These are phyloP conservation scores for Eonycteris spelaea DNA, from an alignment of 2,113 vertebrate species.

Conservation along the genomic window DNA sequence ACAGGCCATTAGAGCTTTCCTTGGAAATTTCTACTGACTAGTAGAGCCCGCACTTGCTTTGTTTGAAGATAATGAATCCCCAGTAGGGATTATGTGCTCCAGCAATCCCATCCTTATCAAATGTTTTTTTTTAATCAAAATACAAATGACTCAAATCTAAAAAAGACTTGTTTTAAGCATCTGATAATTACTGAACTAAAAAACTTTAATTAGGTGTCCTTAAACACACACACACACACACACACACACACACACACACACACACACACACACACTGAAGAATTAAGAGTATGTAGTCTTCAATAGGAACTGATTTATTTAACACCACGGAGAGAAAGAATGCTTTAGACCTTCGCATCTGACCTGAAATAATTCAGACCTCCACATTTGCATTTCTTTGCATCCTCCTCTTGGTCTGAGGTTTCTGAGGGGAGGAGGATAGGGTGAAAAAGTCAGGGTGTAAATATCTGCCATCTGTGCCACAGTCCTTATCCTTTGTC, in stretches of 20 bases:
- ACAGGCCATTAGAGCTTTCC: neutral
- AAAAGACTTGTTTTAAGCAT: neutral
- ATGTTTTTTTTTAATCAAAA: neutral
- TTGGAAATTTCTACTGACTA: neutral
- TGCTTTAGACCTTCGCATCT: neutral
- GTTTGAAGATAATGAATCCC: neutral
- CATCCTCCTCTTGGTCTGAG: neutral
- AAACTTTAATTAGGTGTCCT: neutral
- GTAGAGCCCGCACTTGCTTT: neutral
- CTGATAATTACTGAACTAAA: neutral
- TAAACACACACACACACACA: neutral
- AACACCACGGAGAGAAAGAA: neutral
- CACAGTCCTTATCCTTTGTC: neutral
- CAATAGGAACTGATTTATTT: neutral
- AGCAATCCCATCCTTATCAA: neutral
- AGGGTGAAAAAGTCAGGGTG: neutral
- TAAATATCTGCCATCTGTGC: neutral
- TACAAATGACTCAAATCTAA: slow-evolving; percentile 15
- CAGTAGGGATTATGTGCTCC: neutral
- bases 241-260: neutral
- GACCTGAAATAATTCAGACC: neutral
- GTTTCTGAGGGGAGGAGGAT: neutral
- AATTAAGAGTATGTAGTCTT: neutral
- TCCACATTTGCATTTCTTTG: neutral
- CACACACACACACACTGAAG: neutral